Conservation (phyloP, 2,888 invertebrate species). For the Parnassius apollo region DNA sequence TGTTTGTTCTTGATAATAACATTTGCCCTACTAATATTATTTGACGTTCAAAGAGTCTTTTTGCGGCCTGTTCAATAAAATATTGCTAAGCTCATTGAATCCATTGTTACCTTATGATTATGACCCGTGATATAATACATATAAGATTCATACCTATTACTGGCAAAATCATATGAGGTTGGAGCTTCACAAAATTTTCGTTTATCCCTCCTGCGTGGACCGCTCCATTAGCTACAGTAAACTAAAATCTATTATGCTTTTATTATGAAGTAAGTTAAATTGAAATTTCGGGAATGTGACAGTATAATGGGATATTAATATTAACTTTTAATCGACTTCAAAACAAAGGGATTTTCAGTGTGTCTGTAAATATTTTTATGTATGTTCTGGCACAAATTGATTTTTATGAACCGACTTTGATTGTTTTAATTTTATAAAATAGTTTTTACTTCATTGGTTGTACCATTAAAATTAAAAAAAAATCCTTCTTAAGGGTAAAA, state of each 20-base stretch:
- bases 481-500: too few relatives aligned
- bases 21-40: conserved; percentile 21
- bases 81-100: conserved; percentile 22
- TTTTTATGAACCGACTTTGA: too few relatives aligned
- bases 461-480: too few relatives aligned
- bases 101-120: conserved; percentile 24
- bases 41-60: conserved; percentile 26
- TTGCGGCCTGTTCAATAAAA: conserved; percentile 18
- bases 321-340: conserved; percentile 4
- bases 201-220: conserved; percentile 3
- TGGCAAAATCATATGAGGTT: conserved; percentile 7
- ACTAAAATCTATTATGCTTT: conserved; percentile 22
- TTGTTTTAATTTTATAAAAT: too few relatives aligned
- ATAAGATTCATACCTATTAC: conserved; percentile 10
- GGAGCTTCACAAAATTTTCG: conserved; percentile 7
- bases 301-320: conserved; percentile 13
- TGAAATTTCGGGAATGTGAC: conserved; percentile 22
- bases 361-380: too few relatives aligned
- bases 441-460: too few relatives aligned
- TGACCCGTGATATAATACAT: conserved; percentile 14
- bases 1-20: conserved; percentile 14
- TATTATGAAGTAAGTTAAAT: conserved; percentile 20
- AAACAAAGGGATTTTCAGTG: too few relatives aligned
- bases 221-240: conserved; percentile 11
- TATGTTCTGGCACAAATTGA: too few relatives aligned